A percentile compares a stretch with the other conserved stretches of the same genome.
phyloP scores from a whole-genome alignment of 2,113 vertebrate species.

The Chrysochloris asiatica region DNA sequence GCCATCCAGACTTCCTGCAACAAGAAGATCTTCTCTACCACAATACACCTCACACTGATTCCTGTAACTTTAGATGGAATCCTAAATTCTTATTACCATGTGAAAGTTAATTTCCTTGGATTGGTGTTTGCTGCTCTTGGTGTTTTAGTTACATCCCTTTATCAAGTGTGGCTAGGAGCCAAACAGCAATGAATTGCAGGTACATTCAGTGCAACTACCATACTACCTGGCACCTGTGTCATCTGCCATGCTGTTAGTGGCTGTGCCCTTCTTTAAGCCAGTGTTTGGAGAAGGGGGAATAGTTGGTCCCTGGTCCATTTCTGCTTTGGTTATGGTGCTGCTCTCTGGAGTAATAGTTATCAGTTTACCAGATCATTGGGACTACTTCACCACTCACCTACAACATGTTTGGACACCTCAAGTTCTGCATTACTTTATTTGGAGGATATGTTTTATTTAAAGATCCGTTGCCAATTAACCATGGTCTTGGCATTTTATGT shows the following conservation, averaged over 20 bases:
- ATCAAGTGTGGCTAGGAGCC: slow-evolving; percentile 99
- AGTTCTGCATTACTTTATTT: slow-evolving; percentile 97
- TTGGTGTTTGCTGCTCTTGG: slow-evolving; percentile 93
- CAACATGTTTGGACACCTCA: slow-evolving; percentile 99
- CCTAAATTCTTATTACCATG: slow-evolving; percentile 97
- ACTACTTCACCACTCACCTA: slow-evolving; percentile 98
- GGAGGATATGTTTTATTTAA: slow-evolving; percentile 97
- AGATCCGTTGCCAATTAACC: slow-evolving; percentile 94
- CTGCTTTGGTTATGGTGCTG: slow-evolving; percentile 96
- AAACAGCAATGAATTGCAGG: slow-evolving; percentile 98
- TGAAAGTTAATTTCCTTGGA: slow-evolving; percentile 94
- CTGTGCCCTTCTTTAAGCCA: slow-evolving; percentile 95
- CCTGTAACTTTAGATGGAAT: slow-evolving; percentile 96
- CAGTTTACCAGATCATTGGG: slow-evolving; percentile 99
- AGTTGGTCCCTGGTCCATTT: slow-evolving; percentile 94
- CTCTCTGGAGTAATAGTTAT: slow-evolving; percentile 94
- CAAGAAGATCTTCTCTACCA: slow-evolving; percentile 92
- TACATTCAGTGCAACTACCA: slow-evolving; percentile 98
- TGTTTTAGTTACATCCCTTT: slow-evolving; percentile 96
- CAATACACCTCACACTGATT: slow-evolving; percentile 95
- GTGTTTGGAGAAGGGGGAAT: slow-evolving; percentile 94
- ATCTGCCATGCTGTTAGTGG: slow-evolving; percentile 90
- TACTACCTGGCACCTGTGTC: slow-evolving; percentile 99
- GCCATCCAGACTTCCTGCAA: slow-evolving; percentile 94
- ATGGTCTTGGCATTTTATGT: slow-evolving; percentile 94